Conservation (phyloP, 23 tunicate genomes). For the Oikopleura albicans region DNA sequence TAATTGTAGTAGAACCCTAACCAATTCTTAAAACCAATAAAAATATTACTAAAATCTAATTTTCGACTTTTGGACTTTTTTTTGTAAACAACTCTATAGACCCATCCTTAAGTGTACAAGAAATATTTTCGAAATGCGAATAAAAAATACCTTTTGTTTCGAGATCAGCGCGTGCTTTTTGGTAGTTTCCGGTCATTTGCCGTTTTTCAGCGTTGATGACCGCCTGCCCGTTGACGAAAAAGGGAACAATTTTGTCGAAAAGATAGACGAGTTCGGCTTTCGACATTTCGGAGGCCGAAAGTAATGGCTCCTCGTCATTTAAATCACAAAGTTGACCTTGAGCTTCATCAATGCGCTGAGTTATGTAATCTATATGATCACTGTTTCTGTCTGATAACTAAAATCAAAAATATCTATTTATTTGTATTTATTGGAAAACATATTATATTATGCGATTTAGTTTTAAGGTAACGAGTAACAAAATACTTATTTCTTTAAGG, state of each 20-base stretch:
- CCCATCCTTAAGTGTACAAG: no score
- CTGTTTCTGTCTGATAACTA: neutral
- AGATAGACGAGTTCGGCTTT: neutral
- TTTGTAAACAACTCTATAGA: no score
- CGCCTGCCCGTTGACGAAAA: slow-evolving; percentile 1
- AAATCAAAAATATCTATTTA: no score
- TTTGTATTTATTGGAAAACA: no score
- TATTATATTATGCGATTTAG: no score
- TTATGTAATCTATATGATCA: neutral
- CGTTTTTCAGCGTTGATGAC: neutral
- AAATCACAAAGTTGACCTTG: neutral
- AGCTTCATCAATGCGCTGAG: neutral
- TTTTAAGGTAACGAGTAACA: no score
- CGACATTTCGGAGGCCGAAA: neutral
- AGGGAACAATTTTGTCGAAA: neutral
- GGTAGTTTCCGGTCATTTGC: neutral
- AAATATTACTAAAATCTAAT: no score
- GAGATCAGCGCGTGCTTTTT: neutral
- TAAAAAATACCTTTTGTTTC: slow-evolving; percentile 8
- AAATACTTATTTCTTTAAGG: no score
- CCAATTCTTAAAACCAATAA: no score
- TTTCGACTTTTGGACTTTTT: no score
- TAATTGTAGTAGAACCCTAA: no score
- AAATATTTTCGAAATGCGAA: no score
- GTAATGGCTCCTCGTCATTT: neutral